Base-by-base conservation (phyloP, 2,113 vertebrate genomes). In the Limanda limanda region DNA sequence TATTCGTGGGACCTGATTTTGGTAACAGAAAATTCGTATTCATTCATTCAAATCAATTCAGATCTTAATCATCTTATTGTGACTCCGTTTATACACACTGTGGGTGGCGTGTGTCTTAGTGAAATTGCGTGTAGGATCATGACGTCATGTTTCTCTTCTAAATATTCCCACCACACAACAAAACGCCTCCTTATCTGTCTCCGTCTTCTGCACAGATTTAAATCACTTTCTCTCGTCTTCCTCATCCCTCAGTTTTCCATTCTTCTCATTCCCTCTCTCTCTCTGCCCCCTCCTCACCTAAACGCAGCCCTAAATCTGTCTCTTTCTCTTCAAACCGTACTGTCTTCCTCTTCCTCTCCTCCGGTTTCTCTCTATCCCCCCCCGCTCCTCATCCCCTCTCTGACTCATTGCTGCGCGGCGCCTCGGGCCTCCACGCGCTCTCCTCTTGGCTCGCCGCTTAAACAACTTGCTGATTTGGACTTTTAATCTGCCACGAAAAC, bases 391-490 rank as follows among this genome's bases (percentile, higher is more conserved):
- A 40, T 66, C 71, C 62, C 37, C 60, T 72, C 79, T 85, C 70
- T 88, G 78, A 91, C 86, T 91, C 85, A 85, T 45, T 63, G 71
- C 79, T 42, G 61, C 25, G 24, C 71, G 13, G 42, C 9, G 82
- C 87, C 85, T 59, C 48, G 5, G 83, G 89, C 79, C 76, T 74
- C 64, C 65, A 18, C 17, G 9, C 80, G 47, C 65, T 71, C 71
- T 58, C 83, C 83, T 86, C 74, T 89, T 74, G 86, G 85, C 83
- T 91, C 31, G n/a, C 83, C 62, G 71, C 82, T 83, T 76, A 85
- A 84, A 89, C 84, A 86, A 88, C 78, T 90, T 90, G 82, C 85
- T 90, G 88, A 91, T 92, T 54, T 90, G 70, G 83, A 88, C 68
- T 86, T 91, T 88, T 91, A 85, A 91, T 92, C 84, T 89, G 73